phyloP scores from a whole-genome alignment of 2,113 vertebrate species.

The Cololabis saira region DNA sequence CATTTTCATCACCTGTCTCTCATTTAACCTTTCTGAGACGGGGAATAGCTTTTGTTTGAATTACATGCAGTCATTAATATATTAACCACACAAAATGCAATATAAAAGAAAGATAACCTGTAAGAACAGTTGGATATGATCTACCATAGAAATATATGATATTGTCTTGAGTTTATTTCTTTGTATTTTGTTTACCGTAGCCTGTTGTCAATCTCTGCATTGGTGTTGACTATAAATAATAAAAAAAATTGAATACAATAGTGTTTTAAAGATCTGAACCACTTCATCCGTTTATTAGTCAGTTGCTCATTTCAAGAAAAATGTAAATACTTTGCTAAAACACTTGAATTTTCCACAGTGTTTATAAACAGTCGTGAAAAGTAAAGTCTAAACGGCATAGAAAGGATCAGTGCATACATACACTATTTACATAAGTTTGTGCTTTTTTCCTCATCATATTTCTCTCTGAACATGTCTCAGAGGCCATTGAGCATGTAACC shows the following conservation, averaged over 20 bases:
- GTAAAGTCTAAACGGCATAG: constrained; percentile 26
- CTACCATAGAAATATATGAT: too few species aligned
- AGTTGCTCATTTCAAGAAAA: constrained; percentile 60
- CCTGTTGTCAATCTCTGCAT: too few species aligned
- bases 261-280: constrained; percentile 46
- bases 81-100: too few species aligned
- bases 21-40: too few species aligned
- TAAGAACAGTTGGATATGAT: too few species aligned
- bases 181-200: too few species aligned
- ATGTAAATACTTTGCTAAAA: constrained; percentile 57
- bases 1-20: too few species aligned
- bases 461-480: constrained; percentile 17
- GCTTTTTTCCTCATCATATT: background rate
- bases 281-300: constrained; percentile 78
- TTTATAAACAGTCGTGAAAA: constrained; percentile 35
- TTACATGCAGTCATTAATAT: too few species aligned
- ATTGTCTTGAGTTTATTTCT: too few species aligned
- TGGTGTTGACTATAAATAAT: too few species aligned
- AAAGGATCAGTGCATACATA: constrained; percentile 56
- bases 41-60: too few species aligned
- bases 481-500: constrained; percentile 27
- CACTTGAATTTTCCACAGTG: constrained; percentile 41
- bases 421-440: constrained; percentile 66
- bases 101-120: too few species aligned
- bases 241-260: background rate